Evolutionary conservation across 2,797 vertebrate genomes (phyloP), one percentile per base, ranked within the genome.

Genomic region (Peromyscus aztecus): DNA sequence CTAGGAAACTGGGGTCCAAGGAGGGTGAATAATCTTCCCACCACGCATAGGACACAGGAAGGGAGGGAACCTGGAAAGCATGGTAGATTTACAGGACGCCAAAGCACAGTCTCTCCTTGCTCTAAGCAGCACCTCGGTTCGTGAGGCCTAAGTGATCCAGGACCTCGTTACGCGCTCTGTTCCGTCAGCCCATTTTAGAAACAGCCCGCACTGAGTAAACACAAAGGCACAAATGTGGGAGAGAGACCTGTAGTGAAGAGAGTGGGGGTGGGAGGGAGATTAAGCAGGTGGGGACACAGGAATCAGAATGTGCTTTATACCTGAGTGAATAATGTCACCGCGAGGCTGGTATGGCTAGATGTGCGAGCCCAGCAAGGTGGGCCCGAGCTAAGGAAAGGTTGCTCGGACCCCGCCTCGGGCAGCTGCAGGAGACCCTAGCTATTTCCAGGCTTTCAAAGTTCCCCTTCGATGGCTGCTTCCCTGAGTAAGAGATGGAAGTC

Each of bases 391-490:
- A 86, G 27, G 13, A 34, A 43, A 65, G 23, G 37, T 14, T 5
- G 63, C 24, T 43, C 7, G 9, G 17, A 11, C 4, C 8, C 3
- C 2, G 7, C 8, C 61, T 10, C n/a, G 10, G 13, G 49, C 37
- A 59, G 75, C 61, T 59, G 14, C 34, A 23, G 40, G 75, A 69
- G 43, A n/a, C 16, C 57, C 0, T 29, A 31, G 40, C 40, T 43
- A 0, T 24, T 24, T 87, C 29, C 27, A 63, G 67, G 6, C 46
- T 40, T 16, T 16, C 2, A 0, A 2, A 59, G 23, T 10, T 17
- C 7, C 1, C 0, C 0, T 52, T 27, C 23, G 0, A 2, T 19
- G 57, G 14, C 59, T 63, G n/a, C 1, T 14, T 80, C 40, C 49
- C 46, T 82, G 59, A 94, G 43, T 27, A 16, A 71, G 85, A 31